Conservation (phyloP, 2,113 vertebrate species). For the Myotis davidii region DNA sequence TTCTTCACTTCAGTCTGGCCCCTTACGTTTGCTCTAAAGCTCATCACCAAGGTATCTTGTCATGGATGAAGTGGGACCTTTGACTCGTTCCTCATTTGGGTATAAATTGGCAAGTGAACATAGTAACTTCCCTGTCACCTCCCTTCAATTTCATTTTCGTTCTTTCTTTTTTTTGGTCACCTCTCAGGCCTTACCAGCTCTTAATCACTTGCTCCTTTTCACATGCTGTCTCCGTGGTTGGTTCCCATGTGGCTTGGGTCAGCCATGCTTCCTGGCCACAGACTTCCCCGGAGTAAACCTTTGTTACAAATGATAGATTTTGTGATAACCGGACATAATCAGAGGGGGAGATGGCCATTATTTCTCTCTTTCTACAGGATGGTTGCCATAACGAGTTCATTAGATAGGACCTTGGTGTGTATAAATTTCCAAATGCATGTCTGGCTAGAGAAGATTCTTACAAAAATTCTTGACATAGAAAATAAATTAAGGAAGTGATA, state of each 20-base stretch:
- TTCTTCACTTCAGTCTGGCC: slow-evolving; percentile 48
- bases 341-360: background rate
- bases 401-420: background rate
- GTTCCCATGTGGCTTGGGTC: background rate
- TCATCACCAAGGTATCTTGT: slow-evolving; percentile 47
- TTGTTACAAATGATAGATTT: slow-evolving; percentile 28
- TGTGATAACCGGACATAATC: slow-evolving; percentile 15
- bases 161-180: background rate
- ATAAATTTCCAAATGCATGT: background rate
- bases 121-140: background rate
- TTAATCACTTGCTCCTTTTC: slow-evolving; percentile 35
- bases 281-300: slow-evolving; percentile 12
- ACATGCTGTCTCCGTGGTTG: background rate
- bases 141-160: background rate
- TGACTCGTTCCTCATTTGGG: slow-evolving; percentile 29
- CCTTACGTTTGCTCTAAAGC: background rate
- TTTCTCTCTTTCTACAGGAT: background rate
- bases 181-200: background rate
- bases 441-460: background rate
- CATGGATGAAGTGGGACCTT: slow-evolving; percentile 30
- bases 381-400: background rate
- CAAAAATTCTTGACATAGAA: background rate
- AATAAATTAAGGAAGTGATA: background rate
- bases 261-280: background rate
- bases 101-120: slow-evolving; percentile 46